Percentiles rank a stretch among this genome's conserved stretches.
These are phyloP conservation scores for Grapholita molesta DNA, from an alignment of 1,140 invertebrate genomes.

Conservation along the genomic window DNA sequence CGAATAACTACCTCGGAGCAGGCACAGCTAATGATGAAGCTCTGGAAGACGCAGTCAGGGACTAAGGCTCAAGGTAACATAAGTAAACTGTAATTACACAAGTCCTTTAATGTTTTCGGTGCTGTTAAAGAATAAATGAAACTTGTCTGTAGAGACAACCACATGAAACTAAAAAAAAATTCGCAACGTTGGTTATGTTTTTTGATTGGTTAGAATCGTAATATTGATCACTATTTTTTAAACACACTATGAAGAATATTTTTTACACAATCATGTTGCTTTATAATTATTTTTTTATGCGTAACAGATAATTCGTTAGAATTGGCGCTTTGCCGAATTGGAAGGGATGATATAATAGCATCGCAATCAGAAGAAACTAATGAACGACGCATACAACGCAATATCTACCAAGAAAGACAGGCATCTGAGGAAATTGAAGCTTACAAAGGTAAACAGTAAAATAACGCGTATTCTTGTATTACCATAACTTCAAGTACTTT, in stretches of 20 bases:
- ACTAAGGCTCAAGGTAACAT: slow-evolving; percentile 85
- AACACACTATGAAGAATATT: no score
- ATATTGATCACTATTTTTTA: no score
- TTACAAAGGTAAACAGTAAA: slow-evolving; percentile 61
- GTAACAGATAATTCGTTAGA: slow-evolving; percentile 90
- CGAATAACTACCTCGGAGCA: slow-evolving; percentile 92
- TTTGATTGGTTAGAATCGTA: no score
- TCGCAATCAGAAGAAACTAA: slow-evolving; percentile 94
- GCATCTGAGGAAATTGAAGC: slow-evolving; percentile 75
- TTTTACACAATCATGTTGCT: not conserved
- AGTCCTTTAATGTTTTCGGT: no score
- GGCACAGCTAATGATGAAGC: slow-evolving; percentile 94
- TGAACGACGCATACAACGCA: slow-evolving; percentile 85
- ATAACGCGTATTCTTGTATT: no score
- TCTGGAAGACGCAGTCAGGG: slow-evolving; percentile 87
- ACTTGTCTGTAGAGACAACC: no score
- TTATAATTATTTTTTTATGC: slow-evolving; percentile 21
- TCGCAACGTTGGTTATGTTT: no score
- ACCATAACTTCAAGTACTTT: no score
- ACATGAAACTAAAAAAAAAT: no score
- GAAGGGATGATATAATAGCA: slow-evolving; percentile 94
- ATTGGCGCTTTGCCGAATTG: slow-evolving; percentile 91
- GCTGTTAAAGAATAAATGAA: no score
- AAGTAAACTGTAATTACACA: not conserved
- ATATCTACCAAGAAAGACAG: slow-evolving; percentile 80